These are phyloP conservation scores for Brotula barbata DNA, from an alignment of 2,797 vertebrate species.

Conservation along the genomic window DNA sequence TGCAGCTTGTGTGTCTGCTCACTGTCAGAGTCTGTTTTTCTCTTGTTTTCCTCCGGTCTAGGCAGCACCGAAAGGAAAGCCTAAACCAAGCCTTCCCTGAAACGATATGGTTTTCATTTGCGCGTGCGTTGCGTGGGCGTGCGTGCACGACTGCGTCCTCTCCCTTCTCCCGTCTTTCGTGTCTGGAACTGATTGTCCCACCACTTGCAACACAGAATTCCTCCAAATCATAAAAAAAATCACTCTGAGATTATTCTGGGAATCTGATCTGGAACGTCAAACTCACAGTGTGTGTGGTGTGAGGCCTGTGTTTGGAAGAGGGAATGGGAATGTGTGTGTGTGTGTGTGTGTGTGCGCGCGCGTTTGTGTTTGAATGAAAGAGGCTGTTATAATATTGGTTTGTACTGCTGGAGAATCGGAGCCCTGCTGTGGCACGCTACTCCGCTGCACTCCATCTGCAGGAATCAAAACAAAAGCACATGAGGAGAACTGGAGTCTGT, in stretches of 20 bases:
- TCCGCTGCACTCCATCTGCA: slow-evolving; percentile 52
- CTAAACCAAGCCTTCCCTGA: slow-evolving; percentile 46
- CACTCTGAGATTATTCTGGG: slow-evolving; percentile 67
- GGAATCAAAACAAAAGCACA: slow-evolving; percentile 56
- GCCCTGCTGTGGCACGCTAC: slow-evolving; percentile 66
- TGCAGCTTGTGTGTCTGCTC: slow-evolving; percentile 5
- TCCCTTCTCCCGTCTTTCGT: slow-evolving; percentile 29
- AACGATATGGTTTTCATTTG: slow-evolving; percentile 65
- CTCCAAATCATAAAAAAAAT: slow-evolving; percentile 56
- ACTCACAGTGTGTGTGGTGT: slow-evolving; percentile 54
- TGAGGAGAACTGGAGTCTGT: slow-evolving; percentile 16
- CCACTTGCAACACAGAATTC: slow-evolving; percentile 46
- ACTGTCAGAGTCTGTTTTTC: slow-evolving; percentile 9
- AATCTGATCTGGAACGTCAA: slow-evolving; percentile 53
- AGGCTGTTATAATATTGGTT: slow-evolving; percentile 73
- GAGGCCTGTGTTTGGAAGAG: slow-evolving; percentile 50
- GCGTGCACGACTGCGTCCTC: slow-evolving; percentile 10
- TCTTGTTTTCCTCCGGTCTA: slow-evolving; percentile 16
- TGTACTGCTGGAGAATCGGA: slow-evolving; percentile 48
- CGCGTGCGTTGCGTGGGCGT: slow-evolving; percentile 15
- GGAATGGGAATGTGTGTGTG: slow-evolving; percentile 19
- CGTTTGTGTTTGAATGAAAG: slow-evolving; percentile 44
- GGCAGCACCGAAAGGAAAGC: slow-evolving; percentile 25
- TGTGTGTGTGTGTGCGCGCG: slow-evolving; percentile 32
- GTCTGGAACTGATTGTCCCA: slow-evolving; percentile 67